These are phyloP conservation scores for Dioctria linearis DNA, from an alignment of 2,888 invertebrate genomes.

Conservation along the genomic window DNA sequence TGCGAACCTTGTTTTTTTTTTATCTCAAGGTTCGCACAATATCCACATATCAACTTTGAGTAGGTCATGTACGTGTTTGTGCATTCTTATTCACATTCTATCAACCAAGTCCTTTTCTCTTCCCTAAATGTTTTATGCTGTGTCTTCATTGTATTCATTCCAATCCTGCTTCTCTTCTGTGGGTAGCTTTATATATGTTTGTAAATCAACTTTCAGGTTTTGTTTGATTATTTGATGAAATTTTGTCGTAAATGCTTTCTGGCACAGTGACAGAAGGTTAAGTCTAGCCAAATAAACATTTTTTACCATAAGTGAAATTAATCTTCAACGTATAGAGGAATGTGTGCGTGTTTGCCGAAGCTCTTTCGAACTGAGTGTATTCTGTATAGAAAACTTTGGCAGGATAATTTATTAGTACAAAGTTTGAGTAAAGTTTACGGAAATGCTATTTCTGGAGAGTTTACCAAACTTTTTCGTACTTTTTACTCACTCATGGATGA, in stretches of 20 bases:
- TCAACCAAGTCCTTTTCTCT: too few relatives aligned
- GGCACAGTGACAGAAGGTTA: conserved; percentile 1
- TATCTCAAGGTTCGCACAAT: conserved; percentile 46
- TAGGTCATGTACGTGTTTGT: conserved; percentile 41
- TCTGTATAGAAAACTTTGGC: not conserved
- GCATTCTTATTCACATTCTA: conserved; percentile 34
- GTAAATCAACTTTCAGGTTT: conserved; percentile 39
- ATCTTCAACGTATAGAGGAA: not conserved
- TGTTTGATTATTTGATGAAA: conserved; percentile 43
- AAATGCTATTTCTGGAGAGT: not conserved
- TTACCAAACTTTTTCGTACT: not conserved
- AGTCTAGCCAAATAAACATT: conserved; percentile 21
- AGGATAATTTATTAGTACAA: not conserved
- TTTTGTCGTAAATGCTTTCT: conserved; percentile 24
- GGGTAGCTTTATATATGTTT: not conserved
- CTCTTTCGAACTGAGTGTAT: not conserved
- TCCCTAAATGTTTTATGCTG: too few relatives aligned
- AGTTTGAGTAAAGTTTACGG: not conserved
- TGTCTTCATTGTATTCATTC: conserved; percentile 9
- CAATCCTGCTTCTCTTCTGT: not conserved
- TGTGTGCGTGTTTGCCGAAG: not conserved
- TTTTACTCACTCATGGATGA: not conserved
- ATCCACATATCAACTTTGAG: conserved; percentile 44
- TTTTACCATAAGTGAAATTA: conserved; percentile 12
- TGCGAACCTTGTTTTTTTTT: conserved; percentile 34